Evolutionary conservation across 2,113 vertebrate species (phyloP).

Genomic region (Sapayoa aenigma): DNA sequence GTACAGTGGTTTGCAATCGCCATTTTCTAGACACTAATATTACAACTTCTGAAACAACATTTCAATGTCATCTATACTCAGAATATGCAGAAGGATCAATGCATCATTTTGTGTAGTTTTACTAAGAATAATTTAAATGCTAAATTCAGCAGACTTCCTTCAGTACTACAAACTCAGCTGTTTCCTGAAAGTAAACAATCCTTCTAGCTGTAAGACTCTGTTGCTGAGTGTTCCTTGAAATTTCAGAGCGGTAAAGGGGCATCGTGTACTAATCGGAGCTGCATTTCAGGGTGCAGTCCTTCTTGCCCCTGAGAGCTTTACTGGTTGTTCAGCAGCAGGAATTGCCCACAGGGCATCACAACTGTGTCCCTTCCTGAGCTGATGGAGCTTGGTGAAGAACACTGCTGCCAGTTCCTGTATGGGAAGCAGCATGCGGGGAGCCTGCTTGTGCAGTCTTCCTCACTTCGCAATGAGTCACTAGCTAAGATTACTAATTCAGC

Average conservation of each 20-base stretch:
- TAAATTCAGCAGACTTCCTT: neutral
- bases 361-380: neutral
- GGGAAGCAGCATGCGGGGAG: neutral
- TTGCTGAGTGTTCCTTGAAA: neutral
- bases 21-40: neutral
- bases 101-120: neutral
- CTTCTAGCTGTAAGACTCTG: neutral
- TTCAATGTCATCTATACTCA: rapidly evolving
- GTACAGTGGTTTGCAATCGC: neutral
- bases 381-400: neutral
- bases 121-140: neutral
- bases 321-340: neutral
- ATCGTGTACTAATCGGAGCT: neutral
- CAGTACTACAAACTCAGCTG: neutral
- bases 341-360: neutral
- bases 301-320: neutral
- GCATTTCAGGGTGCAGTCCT: neutral
- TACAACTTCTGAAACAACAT: neutral
- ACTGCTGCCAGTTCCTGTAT: neutral
- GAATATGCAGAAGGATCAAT: neutral
- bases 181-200: neutral
- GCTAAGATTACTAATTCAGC: neutral
- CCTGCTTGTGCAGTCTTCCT: neutral
- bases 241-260: neutral
- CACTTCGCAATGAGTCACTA: neutral